Base-by-base conservation (phyloP, 1,140 invertebrate species). In the Pogonus chalceus region DNA sequence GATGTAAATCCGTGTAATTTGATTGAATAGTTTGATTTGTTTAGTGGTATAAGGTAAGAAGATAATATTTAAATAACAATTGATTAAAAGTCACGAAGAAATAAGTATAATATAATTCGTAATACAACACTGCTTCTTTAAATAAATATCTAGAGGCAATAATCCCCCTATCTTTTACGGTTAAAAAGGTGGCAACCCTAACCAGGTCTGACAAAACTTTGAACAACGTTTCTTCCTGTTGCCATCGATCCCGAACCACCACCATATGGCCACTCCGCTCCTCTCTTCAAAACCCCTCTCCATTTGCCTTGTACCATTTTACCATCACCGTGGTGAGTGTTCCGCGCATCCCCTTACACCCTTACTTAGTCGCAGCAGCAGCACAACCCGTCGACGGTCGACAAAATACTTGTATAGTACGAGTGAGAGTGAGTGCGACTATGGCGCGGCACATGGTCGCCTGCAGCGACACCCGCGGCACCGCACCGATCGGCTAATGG, bases 211-310 rank as follows among this genome's bases (percentile, higher is more conserved):
- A 43, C 37, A 18, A 43, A 43, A 43, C 37, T 12, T 43, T 43
- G 37, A 43, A 18, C 18, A 43, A 43, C 37, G 37, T 43, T 43
- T 43, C 37, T 43, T 43, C 37, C 37, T 43, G 37, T 43, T 43
- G 18, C 37, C 37, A 43, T 43, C 37, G 37, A 43, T 43, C 37
- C 37, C 18, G 37, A 4, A 18, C 9, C 9, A 9, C 9, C 37
- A 43, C 37, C 37, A 43, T 43, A 43, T 43, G 37, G 37, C 37
- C 37, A 10, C 26, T 31, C 37, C 18, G 37, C 7, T 16, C 4
- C 18, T 4, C 26, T 7, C 26, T 31, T 7, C 26, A 4, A 31
- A 4, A 31, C 26, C 26, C 4, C 26, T 14, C 14, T 14, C 26
- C 14, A 31, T 7, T 31, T 31, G 7, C 26, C n/a, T n/a, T n/a